Evolutionary conservation across 2,888 invertebrate genomes (phyloP).

Genomic region (Caenorhabditis sp.): DNA sequence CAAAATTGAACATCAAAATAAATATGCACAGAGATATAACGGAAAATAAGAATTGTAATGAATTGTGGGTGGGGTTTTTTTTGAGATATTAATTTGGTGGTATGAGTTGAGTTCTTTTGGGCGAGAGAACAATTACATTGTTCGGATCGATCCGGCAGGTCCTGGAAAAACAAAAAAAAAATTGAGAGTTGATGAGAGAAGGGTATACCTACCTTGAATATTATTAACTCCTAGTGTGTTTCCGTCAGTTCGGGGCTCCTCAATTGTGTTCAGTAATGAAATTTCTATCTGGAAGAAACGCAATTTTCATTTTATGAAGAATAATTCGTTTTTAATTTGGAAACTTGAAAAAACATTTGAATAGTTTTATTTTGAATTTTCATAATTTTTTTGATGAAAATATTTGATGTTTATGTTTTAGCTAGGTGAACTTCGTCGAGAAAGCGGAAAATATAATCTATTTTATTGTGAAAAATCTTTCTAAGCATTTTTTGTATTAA

Average conservation of each 20-base stretch:
- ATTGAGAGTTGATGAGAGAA: no score
- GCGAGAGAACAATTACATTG: conserved; percentile 12
- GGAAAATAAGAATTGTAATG: not conserved
- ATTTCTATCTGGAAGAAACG: conserved; percentile 33
- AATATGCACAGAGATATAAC: not conserved
- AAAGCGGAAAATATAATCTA: no score
- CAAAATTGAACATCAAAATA: not conserved
- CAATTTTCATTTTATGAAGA: no score
- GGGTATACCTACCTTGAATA: conserved; percentile 3
- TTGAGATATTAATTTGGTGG: not conserved
- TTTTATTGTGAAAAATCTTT: no score
- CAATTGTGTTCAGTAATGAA: conserved; percentile 18
- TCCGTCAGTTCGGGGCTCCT: conserved; percentile 17
- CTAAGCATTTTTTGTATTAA: no score
- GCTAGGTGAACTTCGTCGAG: no score
- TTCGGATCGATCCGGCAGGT: conserved; percentile 24
- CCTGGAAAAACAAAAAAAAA: not conserved
- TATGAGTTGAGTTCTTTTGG: not conserved
- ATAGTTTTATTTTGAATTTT: no score
- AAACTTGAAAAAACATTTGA: no score
- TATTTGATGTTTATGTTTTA: no score
- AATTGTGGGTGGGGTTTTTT: not conserved
- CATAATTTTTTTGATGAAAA: no score
- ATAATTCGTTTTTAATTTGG: no score
- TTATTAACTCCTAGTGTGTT: not conserved